Evolutionary conservation across 2,888 invertebrate genomes (phyloP), one percentile per base, ranked within the genome.

Genomic region (Eutolmus rufibarbis): DNA sequence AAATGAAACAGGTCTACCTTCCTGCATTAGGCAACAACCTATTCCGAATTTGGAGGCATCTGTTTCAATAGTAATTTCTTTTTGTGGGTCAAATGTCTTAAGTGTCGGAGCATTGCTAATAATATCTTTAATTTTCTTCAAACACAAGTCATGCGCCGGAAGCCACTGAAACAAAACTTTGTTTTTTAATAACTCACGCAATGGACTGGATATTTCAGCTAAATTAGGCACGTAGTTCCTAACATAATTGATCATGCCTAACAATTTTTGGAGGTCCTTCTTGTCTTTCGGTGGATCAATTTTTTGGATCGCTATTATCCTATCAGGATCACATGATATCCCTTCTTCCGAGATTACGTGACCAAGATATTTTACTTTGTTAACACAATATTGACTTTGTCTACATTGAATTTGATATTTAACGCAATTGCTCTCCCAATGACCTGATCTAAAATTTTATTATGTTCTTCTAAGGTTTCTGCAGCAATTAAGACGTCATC

Each of bases 351-450:
- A 87, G 40, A 88, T 85, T 86, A 87, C 79, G 9, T 89, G 87
- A 14, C 91, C 91, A 34, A 90, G 88, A 88, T 90, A 91, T 89
- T 89, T 90, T 7, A 90, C 90, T 78, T 89, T 66, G 78, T 87
- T 89, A 37, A 88, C 12, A 57, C 86, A 87, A 40, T 88, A 89
- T 76, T 88, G 86, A 87, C 78, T 57, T 88, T 91, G 9, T 89
- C 86, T 74, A 23, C 74, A 89, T 91, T 91, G 87, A 91, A 91
- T 89, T 90, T 91, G 34, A 91, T 88, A 89, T 89, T 89, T 81
- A 87, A 81, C 87, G 90, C n/a, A 85, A 28, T 88, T 12, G 90
- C 90, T 87, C 89, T 88, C 23, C 90, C 81, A 74, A 91, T 84
- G 3, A 90, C 90, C 77, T 88, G 40, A 34, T 87, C 88, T 56